Evolutionary conservation across 1,140 invertebrate species (phyloP).

Genomic region (Triops cancriformis): DNA sequence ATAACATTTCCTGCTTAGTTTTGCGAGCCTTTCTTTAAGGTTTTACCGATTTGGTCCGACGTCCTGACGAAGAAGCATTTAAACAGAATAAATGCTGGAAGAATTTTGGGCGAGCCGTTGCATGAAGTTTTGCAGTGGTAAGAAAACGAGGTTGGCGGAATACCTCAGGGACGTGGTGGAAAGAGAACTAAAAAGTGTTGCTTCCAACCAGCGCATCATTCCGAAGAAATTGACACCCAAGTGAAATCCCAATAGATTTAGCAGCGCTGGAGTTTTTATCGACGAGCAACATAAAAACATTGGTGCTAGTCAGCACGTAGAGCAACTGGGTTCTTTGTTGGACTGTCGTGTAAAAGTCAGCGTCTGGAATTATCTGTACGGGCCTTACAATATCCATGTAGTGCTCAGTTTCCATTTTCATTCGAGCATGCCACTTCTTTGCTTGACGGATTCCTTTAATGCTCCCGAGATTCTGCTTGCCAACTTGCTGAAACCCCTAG

Average conservation of each 20-base stretch:
- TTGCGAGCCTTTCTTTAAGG: neutral
- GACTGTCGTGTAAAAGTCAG: neutral
- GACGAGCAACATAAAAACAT: neutral
- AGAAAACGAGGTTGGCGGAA: neutral
- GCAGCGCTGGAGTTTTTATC: neutral
- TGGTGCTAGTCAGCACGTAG: neutral
- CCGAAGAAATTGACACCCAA: neutral
- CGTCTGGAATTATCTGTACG: neutral
- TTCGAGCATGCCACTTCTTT: neutral
- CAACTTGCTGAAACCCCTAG: neutral
- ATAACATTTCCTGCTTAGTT: neutral
- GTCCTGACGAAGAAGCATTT: neutral
- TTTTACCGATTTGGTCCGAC: neutral
- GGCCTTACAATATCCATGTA: neutral
- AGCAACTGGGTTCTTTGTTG: neutral
- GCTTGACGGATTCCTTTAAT: no score
- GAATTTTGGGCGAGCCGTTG: neutral
- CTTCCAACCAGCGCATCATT: neutral
- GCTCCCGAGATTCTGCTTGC: no score
- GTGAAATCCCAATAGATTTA: conserved; percentile 1
- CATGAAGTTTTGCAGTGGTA: neutral
- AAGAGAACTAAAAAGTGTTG: neutral
- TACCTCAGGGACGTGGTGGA: neutral
- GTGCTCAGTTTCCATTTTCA: neutral
- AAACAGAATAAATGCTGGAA: neutral